A percentile compares a stretch with the other conserved stretches of the same genome.
phyloP scores from a whole-genome alignment of 2,797 vertebrate genomes.

The Syndactyla subalaris region DNA sequence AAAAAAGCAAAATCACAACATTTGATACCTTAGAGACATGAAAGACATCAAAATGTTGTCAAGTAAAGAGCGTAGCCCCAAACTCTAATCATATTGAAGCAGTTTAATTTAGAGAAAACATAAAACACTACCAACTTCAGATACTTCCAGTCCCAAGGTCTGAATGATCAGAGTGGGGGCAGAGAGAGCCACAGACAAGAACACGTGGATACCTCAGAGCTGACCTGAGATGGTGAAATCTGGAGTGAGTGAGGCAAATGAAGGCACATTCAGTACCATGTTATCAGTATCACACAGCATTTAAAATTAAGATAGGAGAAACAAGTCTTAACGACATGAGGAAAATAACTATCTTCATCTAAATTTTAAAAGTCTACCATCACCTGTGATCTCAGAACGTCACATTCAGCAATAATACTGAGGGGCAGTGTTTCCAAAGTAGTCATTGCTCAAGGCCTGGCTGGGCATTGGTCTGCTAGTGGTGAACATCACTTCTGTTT shows the following conservation, averaged over 20 bases:
- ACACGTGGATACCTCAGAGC: background rate
- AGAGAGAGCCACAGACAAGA: background rate
- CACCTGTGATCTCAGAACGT: background rate
- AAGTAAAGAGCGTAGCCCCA: background rate
- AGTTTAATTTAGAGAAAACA: conserved; percentile 58
- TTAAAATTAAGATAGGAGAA: conserved; percentile 1
- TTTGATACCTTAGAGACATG: background rate
- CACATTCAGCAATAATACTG: background rate
- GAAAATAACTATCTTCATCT: background rate
- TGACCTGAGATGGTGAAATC: background rate
- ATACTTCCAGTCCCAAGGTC: conserved; percentile 17
- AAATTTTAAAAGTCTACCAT: background rate
- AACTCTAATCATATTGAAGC: conserved; percentile 12
- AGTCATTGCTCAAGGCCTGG: background rate
- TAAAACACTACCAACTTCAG: conserved; percentile 31
- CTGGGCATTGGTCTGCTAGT: background rate
- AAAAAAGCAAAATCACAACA: background rate
- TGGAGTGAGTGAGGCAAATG: background rate
- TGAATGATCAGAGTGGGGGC: background rate
- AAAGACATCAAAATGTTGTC: background rate
- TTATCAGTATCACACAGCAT: background rate
- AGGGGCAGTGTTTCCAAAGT: background rate
- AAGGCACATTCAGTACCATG: background rate
- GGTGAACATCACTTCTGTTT: background rate
- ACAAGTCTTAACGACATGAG: background rate